Evolutionary conservation across 1,140 invertebrate genomes (phyloP).

Genomic region (Temnothorax nylanderi): DNA sequence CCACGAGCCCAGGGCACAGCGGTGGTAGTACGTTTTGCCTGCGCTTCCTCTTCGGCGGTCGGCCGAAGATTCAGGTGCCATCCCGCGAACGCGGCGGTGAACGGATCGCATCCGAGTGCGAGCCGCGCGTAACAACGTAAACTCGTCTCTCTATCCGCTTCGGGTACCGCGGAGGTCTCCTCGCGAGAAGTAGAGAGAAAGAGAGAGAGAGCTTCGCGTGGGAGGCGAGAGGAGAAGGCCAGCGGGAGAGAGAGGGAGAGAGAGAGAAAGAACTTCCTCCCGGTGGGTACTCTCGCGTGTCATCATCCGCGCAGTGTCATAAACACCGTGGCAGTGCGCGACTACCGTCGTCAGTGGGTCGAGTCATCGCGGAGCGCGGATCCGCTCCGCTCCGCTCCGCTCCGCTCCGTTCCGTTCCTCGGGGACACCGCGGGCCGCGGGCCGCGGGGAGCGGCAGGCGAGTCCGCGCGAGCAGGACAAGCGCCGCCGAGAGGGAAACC

Average conservation of each 20-base stretch:
- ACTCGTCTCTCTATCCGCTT: slow-evolving; percentile 1
- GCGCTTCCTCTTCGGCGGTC: slow-evolving; percentile 58
- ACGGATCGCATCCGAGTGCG: neutral
- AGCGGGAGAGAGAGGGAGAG: slow-evolving; percentile 5
- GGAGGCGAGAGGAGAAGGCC: slow-evolving; percentile 19
- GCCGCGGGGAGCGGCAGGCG: neutral
- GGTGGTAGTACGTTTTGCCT: slow-evolving; percentile 35
- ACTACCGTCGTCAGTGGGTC: slow-evolving; percentile 39
- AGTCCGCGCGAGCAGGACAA: neutral
- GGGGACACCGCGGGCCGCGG: neutral
- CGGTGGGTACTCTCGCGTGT: slow-evolving; percentile 54
- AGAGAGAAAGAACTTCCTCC: slow-evolving; percentile 50
- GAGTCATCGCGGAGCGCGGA: slow-evolving; percentile 33
- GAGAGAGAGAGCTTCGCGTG: neutral
- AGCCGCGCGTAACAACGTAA: neutral
- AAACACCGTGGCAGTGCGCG: slow-evolving; percentile 31
- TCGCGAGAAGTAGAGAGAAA: neutral
- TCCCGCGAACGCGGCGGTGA: neutral
- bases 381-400: slow-evolving; percentile 21
- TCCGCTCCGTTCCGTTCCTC: neutral
- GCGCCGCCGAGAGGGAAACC: slow-evolving; percentile 34
- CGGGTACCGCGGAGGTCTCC: neutral
- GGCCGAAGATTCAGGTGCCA: slow-evolving; percentile 19
- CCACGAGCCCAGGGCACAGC: slow-evolving; percentile 61
- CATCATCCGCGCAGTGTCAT: slow-evolving; percentile 55